Base-by-base conservation (phyloP, 1,140 invertebrate genomes). In the Arion vulgaris region DNA sequence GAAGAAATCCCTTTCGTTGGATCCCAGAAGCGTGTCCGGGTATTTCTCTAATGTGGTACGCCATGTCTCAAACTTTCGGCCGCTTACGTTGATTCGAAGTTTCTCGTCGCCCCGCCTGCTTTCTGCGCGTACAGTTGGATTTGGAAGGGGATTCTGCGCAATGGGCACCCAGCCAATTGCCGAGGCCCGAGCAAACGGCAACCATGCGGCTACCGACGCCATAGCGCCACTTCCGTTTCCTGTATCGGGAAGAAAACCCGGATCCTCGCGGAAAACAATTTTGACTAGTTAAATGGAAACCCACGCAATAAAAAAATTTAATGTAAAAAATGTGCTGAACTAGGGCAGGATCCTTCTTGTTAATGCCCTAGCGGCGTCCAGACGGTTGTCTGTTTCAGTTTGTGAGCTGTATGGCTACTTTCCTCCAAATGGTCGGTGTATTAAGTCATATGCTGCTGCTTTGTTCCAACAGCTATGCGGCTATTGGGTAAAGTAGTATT, bases 121-220 rank as follows among this genome's bases (percentile, higher is more conserved):
- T 80, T 93, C 91, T 23, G 90, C 85, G 19, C 87, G 85, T 4
- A 83, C 72, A n/a, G 86, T 81, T 76, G 97, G 97, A 89, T 96
- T 96, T 88, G 97, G 98, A 88, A 99, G 94, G 74, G 98, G 97
- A 92, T 98, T 96, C 96, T 97, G 89, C 28, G 92, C 90, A 36
- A 94, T 91, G 28, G 93, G 93, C 34, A 94, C 94, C 94, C 94
- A 94, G 49, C 98, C 98, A 93, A 99, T 99, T 94, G 98, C 98
- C 92, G 98, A 98, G 92, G 98, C 98, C 93, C 98, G 95, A 89
- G 98, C 98, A 94, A 99, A 99, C 90, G 98, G 98, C 94, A 99
- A 94, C 98, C 98, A 99, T 92, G 98, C 98, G 93, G 98, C 98
- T 94, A 99, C 98, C 94, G 98, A 98, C 93, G 98, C 98, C 98